Evolutionary conservation across 92 coral and sea anemone genomes (phyloP).

Genomic region (Actinernus sp.): DNA sequence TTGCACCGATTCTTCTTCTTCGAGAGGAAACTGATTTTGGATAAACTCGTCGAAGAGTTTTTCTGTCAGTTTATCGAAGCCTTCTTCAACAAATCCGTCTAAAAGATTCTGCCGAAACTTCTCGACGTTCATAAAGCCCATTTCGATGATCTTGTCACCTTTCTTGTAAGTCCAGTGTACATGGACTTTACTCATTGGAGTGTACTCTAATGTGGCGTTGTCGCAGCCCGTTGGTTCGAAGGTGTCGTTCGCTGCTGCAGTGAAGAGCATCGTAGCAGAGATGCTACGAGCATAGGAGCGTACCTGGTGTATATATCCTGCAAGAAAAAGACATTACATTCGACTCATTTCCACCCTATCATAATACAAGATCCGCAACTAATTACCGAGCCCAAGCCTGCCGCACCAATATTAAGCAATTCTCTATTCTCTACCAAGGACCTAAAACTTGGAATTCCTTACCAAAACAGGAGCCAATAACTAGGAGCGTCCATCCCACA

Average conservation of each 20-base stretch:
- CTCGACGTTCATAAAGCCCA: conserved; percentile 90
- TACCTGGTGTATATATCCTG: conserved; percentile 95
- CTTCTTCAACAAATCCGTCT: conserved; percentile 17
- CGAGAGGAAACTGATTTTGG: conserved; percentile 41
- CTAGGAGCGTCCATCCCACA: too few relatives aligned
- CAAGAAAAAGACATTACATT: background rate
- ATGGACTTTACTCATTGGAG: conserved; percentile 81
- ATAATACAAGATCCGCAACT: too few relatives aligned
- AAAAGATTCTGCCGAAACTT: conserved; percentile 52
- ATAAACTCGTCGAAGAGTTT: conserved; percentile 23
- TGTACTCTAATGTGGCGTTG: conserved; percentile 74
- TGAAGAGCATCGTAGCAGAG: conserved; percentile 96
- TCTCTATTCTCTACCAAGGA: too few relatives aligned
- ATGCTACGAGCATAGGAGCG: conserved; percentile 86
- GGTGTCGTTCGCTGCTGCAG: conserved; percentile 73
- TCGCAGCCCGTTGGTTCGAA: conserved; percentile 87
- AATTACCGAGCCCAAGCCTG: too few relatives aligned
- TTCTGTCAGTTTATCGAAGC: conserved; percentile 25
- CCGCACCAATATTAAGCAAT: too few relatives aligned
- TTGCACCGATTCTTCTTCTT: conserved; percentile 8
- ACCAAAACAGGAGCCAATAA: too few relatives aligned
- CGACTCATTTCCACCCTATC: too few relatives aligned
- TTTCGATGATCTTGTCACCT: conserved; percentile 83
- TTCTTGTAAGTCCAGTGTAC: conserved; percentile 98
- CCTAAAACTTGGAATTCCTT: too few relatives aligned